Conservation (phyloP, 2,113 vertebrate genomes). For the Lophochroa leadbeateri region DNA sequence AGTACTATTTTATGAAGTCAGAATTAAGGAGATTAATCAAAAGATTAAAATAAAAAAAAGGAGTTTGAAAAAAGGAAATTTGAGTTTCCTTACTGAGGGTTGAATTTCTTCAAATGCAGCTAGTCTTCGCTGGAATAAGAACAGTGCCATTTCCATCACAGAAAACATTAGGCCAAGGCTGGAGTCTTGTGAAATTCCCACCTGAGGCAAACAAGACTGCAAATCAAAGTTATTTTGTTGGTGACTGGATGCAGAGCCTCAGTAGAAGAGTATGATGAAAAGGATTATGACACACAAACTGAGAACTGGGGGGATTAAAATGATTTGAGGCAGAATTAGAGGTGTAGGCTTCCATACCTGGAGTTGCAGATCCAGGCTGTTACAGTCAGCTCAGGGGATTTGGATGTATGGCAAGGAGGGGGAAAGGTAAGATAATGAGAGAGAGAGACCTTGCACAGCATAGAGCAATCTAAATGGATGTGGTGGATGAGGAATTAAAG, state of each 20-base stretch:
- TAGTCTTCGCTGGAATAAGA: not conserved
- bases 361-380: not conserved
- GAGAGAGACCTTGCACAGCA: not conserved
- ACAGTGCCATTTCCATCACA: not conserved
- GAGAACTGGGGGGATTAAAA: not conserved
- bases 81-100: not conserved
- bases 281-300: not conserved
- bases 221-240: not conserved
- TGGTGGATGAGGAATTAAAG: not conserved
- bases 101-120: not conserved
- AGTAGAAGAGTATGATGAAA: not conserved
- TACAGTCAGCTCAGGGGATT: not conserved
- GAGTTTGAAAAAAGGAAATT: not conserved
- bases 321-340: constrained; percentile 8
- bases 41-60: not conserved
- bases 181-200: not conserved
- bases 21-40: not conserved
- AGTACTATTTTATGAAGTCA: not conserved
- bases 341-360: not conserved
- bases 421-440: not conserved
- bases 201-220: not conserved
- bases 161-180: not conserved
- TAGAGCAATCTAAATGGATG: not conserved
- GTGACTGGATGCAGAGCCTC: not conserved
- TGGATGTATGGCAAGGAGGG: not conserved